Evolutionary conservation across 92 coral and sea anemone genomes (phyloP), one percentile per base, ranked within the genome.

Genomic region (Porites lobata): DNA sequence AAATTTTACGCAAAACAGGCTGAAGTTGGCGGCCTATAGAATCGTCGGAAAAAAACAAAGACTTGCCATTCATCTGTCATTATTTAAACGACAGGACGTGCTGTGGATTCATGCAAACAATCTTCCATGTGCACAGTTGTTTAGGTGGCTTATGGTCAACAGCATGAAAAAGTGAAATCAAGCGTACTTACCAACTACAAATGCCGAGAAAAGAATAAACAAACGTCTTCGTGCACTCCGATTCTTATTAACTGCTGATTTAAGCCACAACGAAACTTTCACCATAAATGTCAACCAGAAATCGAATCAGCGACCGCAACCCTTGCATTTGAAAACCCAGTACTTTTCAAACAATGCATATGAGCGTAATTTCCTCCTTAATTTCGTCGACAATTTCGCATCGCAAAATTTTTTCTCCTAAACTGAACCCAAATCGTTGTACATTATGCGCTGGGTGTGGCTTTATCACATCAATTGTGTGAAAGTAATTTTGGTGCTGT

Each of bases 261-360:
- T 85, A 32, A 77, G 57, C 81, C 88, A 77, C 85, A 53, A 50
- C 79, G 71, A 85, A 75, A 79, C 79, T 84, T 80, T 92, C 87
- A 92, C 91, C 95, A 92, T 92, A 90, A 59, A 85, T 85, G 69
- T 65, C 66, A 57, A 38, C 83, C 76, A 32, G 53, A 50, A 22
- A 53, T 54, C 77, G 77, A 77, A 69, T 65, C 77, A 68, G 32
- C 12, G 24, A 66, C 65, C 69, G 21, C 83, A 43, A 67, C 67
- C 77, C 69, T 66, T 13, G 84, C 89, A 85, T 77, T 63, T 43
- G 83, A 52, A 67, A 80, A 63, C 24, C 80, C 84, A 50, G 75
- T 61, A 52, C 53, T 50, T 15, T 24, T 20, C 64, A 14, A 38
- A 56, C 50, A 51, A 13, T 20, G 4, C 62, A 17, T 75, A 22